phyloP scores from a whole-genome alignment of 2,113 vertebrate species.

The Bufo bufo region DNA sequence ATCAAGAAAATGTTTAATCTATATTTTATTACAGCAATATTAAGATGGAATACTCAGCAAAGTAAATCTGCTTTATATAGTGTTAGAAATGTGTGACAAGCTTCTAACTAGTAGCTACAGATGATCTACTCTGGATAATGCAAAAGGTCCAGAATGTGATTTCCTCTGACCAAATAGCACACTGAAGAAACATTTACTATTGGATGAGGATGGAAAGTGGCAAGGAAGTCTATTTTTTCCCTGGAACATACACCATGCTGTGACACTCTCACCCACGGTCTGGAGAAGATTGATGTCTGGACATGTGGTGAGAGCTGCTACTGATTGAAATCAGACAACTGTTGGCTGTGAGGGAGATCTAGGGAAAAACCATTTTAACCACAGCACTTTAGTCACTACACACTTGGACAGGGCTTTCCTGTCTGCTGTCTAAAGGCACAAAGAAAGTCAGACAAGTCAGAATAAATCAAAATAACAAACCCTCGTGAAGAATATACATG shows the following conservation, averaged over 20 bases:
- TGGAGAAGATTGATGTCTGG: constrained; percentile 80
- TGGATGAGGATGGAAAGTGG: constrained; percentile 66
- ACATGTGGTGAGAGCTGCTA: constrained; percentile 78
- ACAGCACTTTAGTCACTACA: constrained; percentile 68
- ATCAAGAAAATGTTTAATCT: neutral
- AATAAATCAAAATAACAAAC: constrained; percentile 38
- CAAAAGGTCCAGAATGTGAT: constrained; percentile 60
- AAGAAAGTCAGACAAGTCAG: constrained; percentile 55
- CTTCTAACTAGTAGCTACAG: neutral
- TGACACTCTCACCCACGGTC: constrained; percentile 75
- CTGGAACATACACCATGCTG: constrained; percentile 75
- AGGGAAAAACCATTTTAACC: constrained; percentile 75
- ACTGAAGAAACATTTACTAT: constrained; percentile 74
- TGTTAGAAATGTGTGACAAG: neutral
- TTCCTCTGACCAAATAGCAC: constrained; percentile 75
- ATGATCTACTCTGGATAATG: constrained; percentile 11
- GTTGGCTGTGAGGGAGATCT: constrained; percentile 74
- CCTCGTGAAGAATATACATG: constrained; percentile 25
- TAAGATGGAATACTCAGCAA: neutral
- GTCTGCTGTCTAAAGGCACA: constrained; percentile 65
- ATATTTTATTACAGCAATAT: neutral
- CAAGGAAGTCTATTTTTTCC: constrained; percentile 72
- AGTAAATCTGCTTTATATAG: neutral
- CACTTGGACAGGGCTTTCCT: constrained; percentile 67
- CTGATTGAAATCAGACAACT: constrained; percentile 87